phyloP scores from a whole-genome alignment of 1,140 invertebrate species.

The Pseudomyrmex gracilis region DNA sequence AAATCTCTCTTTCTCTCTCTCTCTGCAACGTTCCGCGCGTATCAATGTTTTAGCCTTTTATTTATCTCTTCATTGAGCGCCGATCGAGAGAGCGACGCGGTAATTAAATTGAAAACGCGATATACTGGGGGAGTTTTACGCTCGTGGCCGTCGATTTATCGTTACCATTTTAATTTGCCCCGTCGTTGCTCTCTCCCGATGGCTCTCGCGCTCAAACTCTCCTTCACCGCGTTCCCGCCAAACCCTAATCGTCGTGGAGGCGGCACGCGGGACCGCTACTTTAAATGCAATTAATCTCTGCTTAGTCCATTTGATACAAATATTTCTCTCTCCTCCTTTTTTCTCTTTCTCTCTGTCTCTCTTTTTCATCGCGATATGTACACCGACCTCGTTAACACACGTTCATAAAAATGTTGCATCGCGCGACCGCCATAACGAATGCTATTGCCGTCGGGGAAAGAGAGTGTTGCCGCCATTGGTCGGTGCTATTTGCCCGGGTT shows the following conservation, averaged over 20 bases:
- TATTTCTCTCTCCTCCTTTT: slow-evolving; percentile 13
- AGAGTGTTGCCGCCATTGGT: not conserved
- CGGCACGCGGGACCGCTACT: slow-evolving; percentile 82
- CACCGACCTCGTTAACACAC: slow-evolving; percentile 20
- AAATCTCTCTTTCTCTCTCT: not conserved
- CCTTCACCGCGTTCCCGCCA: not conserved
- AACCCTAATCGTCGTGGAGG: slow-evolving; percentile 83
- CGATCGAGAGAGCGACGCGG: not conserved
- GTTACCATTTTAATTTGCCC: slow-evolving; percentile 46
- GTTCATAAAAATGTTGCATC: slow-evolving; percentile 37
- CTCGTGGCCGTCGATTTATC: slow-evolving; percentile 23
- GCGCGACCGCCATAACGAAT: slow-evolving; percentile 25
- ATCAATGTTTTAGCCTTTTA: slow-evolving; percentile 4
- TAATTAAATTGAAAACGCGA: slow-evolving; percentile 51
- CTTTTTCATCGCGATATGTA: not conserved
- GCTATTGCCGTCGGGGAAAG: slow-evolving; percentile 31
- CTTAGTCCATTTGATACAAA: slow-evolving; percentile 69
- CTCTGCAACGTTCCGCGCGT: not conserved
- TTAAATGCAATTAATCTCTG: slow-evolving; percentile 83
- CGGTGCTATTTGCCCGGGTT: slow-evolving; percentile 27
- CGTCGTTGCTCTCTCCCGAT: not conserved
- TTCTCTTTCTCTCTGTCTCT: slow-evolving; percentile 24
- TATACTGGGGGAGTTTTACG: slow-evolving; percentile 18
- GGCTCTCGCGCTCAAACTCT: slow-evolving; percentile 36
- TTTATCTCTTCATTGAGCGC: slow-evolving; percentile 16